phyloP scores from a whole-genome alignment of 2,888 invertebrate species.

The Stratiomys singularior region DNA sequence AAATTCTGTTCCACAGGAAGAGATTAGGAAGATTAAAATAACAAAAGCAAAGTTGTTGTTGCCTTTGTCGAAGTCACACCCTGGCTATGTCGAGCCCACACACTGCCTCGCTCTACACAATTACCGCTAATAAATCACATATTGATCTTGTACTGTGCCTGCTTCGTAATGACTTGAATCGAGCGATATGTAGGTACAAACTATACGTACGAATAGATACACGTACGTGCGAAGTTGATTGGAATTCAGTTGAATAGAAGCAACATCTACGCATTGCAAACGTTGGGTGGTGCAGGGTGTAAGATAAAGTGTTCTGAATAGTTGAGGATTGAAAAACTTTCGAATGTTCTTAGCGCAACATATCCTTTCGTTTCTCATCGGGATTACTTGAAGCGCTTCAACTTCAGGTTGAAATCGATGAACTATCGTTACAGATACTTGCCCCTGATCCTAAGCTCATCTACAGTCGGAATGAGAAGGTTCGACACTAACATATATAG shows the following conservation, averaged over 20 bases:
- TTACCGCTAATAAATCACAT: slow-evolving; percentile 51
- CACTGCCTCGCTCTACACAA: slow-evolving; percentile 29
- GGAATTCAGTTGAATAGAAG: slow-evolving; percentile 32
- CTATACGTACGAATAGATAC: too few species aligned
- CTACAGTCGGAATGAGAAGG: too few species aligned
- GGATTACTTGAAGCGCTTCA: too few species aligned
- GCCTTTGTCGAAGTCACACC: slow-evolving; percentile 48
- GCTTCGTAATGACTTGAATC: slow-evolving; percentile 35
- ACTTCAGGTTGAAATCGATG: too few species aligned
- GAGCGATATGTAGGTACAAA: slow-evolving; percentile 26
- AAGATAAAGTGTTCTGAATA: not conserved
- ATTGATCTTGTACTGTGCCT: slow-evolving; percentile 44
- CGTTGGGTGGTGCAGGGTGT: not conserved
- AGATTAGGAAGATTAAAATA: slow-evolving; percentile 47
- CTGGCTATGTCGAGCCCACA: slow-evolving; percentile 47
- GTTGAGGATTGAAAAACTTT: too few species aligned
- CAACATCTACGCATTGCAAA: not conserved
- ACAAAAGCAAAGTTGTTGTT: slow-evolving; percentile 20
- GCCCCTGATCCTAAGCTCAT: too few species aligned
- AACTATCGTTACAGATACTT: too few species aligned
- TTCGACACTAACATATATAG: too few species aligned
- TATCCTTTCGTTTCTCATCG: too few species aligned
- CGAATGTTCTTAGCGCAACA: too few species aligned
- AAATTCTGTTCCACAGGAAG: slow-evolving; percentile 36
- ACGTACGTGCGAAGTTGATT: not conserved